phyloP scores from a whole-genome alignment of 2,113 vertebrate species.

The Nestor notabilis region DNA sequence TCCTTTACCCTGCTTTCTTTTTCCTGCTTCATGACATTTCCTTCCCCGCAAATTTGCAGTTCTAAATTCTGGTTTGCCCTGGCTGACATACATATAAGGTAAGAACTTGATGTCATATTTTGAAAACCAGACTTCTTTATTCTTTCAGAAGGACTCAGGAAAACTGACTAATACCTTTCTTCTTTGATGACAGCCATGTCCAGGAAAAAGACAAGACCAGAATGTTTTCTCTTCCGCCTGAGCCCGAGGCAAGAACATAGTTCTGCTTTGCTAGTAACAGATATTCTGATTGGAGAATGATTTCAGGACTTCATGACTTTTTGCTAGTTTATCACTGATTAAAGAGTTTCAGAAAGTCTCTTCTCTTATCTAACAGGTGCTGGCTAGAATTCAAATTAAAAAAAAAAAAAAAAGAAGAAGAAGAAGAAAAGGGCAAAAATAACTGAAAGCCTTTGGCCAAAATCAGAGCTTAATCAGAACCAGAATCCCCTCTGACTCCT shows the following conservation, averaged over 20 bases:
- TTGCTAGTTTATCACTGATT: conserved; percentile 49
- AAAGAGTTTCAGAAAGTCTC: conserved; percentile 69
- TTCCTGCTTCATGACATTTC: neutral
- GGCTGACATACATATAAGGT: neutral
- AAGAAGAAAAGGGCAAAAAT: conserved; percentile 43
- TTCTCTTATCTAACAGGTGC: conserved; percentile 74
- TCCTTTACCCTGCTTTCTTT: neutral
- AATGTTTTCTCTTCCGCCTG: neutral
- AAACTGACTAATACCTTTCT: neutral
- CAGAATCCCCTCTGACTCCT: conserved; percentile 67
- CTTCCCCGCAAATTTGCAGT: neutral
- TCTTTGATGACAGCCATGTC: neutral
- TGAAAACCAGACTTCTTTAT: neutral
- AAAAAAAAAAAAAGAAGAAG: conserved; percentile 21
- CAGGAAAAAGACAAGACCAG: neutral
- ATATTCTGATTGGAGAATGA: neutral
- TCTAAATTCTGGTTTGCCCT: neutral
- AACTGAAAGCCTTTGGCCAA: conserved; percentile 65
- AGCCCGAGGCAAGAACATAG: neutral
- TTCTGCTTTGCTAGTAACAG: neutral
- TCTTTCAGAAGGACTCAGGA: neutral
- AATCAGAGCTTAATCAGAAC: conserved; percentile 79
- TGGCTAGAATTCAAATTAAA: conserved; percentile 61
- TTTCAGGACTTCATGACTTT: neutral
- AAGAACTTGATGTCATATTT: neutral